phyloP scores from a whole-genome alignment of 2,888 invertebrate species.

The Capitulum mitella region DNA sequence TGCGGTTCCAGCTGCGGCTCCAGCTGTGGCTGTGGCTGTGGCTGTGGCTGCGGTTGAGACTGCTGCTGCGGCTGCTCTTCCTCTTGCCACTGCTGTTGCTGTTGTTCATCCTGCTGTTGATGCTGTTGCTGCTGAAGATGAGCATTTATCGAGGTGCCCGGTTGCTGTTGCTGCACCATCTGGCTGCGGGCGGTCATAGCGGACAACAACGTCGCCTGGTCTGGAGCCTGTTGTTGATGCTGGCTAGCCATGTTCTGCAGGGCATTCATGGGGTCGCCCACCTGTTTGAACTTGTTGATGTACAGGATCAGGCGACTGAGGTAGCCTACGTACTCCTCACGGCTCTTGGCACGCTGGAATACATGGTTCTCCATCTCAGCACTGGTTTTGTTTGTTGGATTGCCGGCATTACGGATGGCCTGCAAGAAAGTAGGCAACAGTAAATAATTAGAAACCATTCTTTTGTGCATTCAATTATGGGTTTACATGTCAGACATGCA shows the following conservation, averaged over 20 bases:
- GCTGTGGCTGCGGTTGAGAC: too few species aligned
- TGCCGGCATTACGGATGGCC: not conserved
- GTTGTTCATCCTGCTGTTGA: not conserved
- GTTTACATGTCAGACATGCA: too few species aligned
- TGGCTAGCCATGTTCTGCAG: constrained; percentile 5
- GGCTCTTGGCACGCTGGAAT: constrained; percentile 31
- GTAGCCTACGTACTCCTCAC: constrained; percentile 31
- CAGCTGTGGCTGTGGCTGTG: not conserved
- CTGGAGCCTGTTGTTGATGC: not conserved
- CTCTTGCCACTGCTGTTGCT: not conserved
- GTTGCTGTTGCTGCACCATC: not conserved
- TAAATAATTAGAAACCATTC: too few species aligned
- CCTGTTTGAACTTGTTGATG: constrained; percentile 27
- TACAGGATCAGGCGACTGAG: constrained; percentile 30
- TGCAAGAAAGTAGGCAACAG: too few species aligned
- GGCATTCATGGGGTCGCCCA: constrained; percentile 28
- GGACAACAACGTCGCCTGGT: not conserved
- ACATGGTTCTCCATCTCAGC: constrained; percentile 28
- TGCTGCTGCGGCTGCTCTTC: not conserved
- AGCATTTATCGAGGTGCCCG: not conserved
- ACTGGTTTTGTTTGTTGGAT: not conserved
- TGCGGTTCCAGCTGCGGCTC: constrained; percentile 2
- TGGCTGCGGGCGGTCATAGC: not conserved
- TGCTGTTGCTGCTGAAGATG: not conserved
- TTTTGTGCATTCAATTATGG: too few species aligned